Conservation (phyloP, 1,140 invertebrate genomes). For the Drosophila neocordata region DNA sequence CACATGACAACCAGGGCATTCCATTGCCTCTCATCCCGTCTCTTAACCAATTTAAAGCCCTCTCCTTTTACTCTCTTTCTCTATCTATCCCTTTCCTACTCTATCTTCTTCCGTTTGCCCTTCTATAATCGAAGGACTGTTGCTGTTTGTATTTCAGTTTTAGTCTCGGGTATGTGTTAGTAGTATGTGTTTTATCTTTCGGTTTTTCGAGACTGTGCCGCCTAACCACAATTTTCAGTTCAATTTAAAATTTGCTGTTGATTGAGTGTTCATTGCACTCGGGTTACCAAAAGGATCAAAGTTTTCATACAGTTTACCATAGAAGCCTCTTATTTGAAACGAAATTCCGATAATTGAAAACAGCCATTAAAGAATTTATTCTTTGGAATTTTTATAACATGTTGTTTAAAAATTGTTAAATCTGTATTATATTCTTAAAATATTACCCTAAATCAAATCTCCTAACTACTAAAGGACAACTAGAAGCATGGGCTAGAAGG, state of each 20-base stretch:
- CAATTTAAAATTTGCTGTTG: constrained; percentile 62
- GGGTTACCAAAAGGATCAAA: not conserved
- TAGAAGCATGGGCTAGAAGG: too few relatives aligned
- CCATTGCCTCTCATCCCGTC: not conserved
- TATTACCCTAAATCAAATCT: too few relatives aligned
- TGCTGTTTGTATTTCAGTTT: constrained; percentile 19
- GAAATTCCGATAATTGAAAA: not conserved
- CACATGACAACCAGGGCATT: constrained; percentile 64
- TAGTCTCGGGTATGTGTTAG: constrained; percentile 8
- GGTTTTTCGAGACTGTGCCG: constrained; percentile 18
- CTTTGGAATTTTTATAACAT: too few relatives aligned
- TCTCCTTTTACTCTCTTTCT: not conserved
- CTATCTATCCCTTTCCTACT: not conserved
- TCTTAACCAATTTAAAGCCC: too few relatives aligned
- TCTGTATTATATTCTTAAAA: too few relatives aligned
- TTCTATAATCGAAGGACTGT: constrained; percentile 53
- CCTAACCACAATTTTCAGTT: constrained; percentile 64
- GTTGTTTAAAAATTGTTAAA: too few relatives aligned
- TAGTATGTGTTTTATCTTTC: constrained; percentile 20
- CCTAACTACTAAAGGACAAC: too few relatives aligned
- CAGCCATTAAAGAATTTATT: too few relatives aligned
- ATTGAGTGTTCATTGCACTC: constrained; percentile 55
- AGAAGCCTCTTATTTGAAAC: not conserved
- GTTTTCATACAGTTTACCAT: not conserved
- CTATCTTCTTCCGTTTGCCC: constrained; percentile 8